A percentile compares a stretch with the other conserved stretches of the same genome.
Conservation (phyloP, 2,888 invertebrate genomes). For the Lingula anatina region DNA sequence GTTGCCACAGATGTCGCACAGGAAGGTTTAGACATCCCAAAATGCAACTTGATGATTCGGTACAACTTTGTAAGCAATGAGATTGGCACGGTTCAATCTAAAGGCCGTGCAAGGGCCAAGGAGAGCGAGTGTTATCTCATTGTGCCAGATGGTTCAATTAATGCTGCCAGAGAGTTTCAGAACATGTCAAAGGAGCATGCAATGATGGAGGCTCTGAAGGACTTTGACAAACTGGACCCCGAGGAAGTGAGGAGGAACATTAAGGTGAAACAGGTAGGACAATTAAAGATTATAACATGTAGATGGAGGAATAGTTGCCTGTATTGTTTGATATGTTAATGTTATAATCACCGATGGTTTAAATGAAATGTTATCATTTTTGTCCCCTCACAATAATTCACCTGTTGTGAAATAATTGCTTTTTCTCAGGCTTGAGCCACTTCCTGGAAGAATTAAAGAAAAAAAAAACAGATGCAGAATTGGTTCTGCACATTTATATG, state of each 20-base stretch:
- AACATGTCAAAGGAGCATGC: conserved; percentile 7
- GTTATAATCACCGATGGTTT: no score
- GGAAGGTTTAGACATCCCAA: conserved; percentile 16
- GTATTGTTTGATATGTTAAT: no score
- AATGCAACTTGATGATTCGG: conserved; percentile 15
- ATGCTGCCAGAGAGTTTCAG: conserved; percentile 5
- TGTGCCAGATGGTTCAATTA: conserved; percentile 6
- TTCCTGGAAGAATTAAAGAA: no score
- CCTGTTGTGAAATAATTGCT: no score
- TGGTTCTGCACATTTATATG: no score
- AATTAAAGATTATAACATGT: no score
- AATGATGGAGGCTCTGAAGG: conserved; percentile 11
- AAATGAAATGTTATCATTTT: no score
- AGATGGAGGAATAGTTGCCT: no score
- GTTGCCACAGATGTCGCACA: conserved; percentile 16
- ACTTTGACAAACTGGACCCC: not conserved
- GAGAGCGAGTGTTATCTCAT: conserved; percentile 11
- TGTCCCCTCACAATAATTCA: no score
- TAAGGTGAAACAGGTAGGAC: not conserved
- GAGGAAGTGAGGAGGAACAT: not conserved
- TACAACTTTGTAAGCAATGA: conserved; percentile 17
- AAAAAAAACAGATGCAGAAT: no score
- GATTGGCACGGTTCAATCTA: conserved; percentile 12
- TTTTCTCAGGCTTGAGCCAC: no score
- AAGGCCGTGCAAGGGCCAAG: conserved; percentile 12